Base-by-base conservation (phyloP, 2,113 vertebrate genomes). In the Lepus americanus region DNA sequence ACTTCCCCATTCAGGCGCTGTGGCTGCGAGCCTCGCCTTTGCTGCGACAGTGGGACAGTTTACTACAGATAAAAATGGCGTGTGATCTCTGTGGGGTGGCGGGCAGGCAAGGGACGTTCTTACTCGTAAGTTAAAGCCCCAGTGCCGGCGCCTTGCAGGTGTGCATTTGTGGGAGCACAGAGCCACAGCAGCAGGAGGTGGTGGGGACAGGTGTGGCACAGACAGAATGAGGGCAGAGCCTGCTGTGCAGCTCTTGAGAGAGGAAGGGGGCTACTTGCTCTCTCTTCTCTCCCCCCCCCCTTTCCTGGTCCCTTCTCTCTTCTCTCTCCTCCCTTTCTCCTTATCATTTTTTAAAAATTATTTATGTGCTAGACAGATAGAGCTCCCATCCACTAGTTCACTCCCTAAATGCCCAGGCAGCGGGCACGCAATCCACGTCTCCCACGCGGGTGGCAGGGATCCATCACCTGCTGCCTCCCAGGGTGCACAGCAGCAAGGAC, bases 181-280 rank as follows among this genome's bases (percentile, higher is more conserved):
- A 23, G 70, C 69, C 2, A 8, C 1, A 10, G 36, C 3, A 0
- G 27, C 4, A 17, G 31, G 44, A 6, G 25, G 22, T 2, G 1
- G 22, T 2, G 1, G 36, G 20, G 19, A 9, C 55, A n/a, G 22
- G 39, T n/a, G 44, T 22, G 9, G 22, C 73, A 19, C 16, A 67
- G 63, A 49, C 39, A 83, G 61, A 25, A 5, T 0, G 22, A 77
- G 33, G 70, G 13, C 16, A 33, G 36, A 53, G 0, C 10, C 55
- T 13, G 12, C 25, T 27, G 0, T 13, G 1, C 7, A 10, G 20
- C 73, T 39, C 29, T 51, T 0, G 5, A 27, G 31, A 66, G 23
- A 0, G 0, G 29, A 53, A 33, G 10, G 77, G 16, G 5, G n/a
- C 49, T 49, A 0, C 20, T 69, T 49, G 44, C 44, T 44, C 44